Base-by-base conservation (phyloP, 2,113 vertebrate genomes). In the Myrmophylax atrothorax region DNA sequence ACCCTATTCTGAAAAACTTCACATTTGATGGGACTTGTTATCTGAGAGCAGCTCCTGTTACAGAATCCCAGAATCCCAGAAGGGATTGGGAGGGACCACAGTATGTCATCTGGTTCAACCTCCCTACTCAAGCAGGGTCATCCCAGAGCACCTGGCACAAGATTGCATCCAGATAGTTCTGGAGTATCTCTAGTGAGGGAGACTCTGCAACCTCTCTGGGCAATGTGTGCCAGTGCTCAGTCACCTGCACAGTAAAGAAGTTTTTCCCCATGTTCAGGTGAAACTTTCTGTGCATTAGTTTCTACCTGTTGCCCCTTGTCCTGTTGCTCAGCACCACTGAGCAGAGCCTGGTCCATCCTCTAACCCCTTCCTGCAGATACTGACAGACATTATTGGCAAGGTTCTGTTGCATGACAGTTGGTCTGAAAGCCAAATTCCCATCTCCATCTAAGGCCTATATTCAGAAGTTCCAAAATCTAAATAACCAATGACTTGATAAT, bases 251-350 rank as follows among this genome's bases (percentile, higher is more conserved):
- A 60, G 33, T 0, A 6, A 38, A 44, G 10, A 1, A 50, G 1
- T 0, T 46, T 46, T 53, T 53, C 33, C 52, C 67, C 7, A 8
- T 9, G 26, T 20, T 59, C 4, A 60, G 5, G 3, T 7, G 7
- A 24, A 60, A 25, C 1, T 38, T 46, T 8, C 18, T n/a, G 13
- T 5, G 19, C 15, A 16, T 37, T 8, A 5, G 2, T 53, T 60
- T 9, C 60, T 75, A 4, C 24, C 19, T 2, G 0, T 1, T 17
- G 5, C 2, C 23, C 15, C 46, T 29, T 46, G 40, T 67, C 3
- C 3, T 4, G 8, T 14, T 46, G 15, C 16, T 67, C 28, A 8
- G 8, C 1, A 74, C 3, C 18, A n/a, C 4, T 1, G 6, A 24
- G 19, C 19, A 53, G 16, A 38, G 33, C 10, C 22, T 59, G 60